Evolutionary conservation across 2,797 vertebrate genomes (phyloP).

Genomic region (Gila robusta): DNA sequence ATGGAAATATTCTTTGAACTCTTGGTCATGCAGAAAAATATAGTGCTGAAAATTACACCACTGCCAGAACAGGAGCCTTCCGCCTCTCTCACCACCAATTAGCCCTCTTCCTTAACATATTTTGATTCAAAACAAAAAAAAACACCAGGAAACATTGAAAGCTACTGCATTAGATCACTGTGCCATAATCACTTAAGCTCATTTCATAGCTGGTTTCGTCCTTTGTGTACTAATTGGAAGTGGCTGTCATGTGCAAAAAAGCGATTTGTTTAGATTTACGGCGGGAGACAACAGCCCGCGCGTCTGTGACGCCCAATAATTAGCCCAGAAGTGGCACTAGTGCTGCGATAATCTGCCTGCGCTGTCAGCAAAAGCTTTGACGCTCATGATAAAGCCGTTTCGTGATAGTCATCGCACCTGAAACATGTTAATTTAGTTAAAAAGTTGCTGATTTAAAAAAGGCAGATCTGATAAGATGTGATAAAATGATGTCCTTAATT

Average conservation of each 20-base stretch:
- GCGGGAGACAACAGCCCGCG: constrained; percentile 38
- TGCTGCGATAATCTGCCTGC: constrained; percentile 53
- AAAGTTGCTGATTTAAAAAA: background rate
- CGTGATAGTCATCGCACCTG: constrained; percentile 49
- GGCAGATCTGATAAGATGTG: background rate
- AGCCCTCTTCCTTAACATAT: constrained; percentile 4
- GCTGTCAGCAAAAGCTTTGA: constrained; percentile 54
- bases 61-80: constrained; percentile 21
- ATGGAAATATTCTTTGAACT: constrained; percentile 52
- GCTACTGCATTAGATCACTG: constrained; percentile 54
- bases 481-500: background rate
- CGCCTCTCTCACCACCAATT: constrained; percentile 51
- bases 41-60: constrained; percentile 47
- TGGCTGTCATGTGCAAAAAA: constrained; percentile 56
- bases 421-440: constrained; percentile 13
- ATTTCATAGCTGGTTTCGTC: constrained; percentile 50
- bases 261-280: constrained; percentile 53
- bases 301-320: constrained; percentile 58
- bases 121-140: constrained; percentile 10
- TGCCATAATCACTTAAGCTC: constrained; percentile 60
- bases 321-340: constrained; percentile 52
- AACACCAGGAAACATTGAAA: constrained; percentile 41
- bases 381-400: constrained; percentile 40
- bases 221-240: constrained; percentile 60
- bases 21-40: constrained; percentile 29